Base-by-base conservation (phyloP, 2,113 vertebrate genomes). In the Prionailurus viverrinus region DNA sequence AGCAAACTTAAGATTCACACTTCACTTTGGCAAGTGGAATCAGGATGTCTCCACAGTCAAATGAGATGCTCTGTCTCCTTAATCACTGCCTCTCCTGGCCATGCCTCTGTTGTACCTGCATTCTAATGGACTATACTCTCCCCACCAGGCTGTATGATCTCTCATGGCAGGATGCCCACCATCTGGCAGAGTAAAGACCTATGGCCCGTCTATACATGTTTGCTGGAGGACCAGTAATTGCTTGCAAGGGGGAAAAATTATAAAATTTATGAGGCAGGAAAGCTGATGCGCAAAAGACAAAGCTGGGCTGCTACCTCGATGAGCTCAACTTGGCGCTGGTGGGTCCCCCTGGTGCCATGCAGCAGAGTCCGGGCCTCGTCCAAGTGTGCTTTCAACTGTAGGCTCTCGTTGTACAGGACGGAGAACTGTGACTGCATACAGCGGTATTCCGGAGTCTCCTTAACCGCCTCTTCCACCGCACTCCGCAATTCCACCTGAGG, bases 381-480 rank as follows among this genome's bases (percentile, higher is more conserved):
- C 80, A 99, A 99, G 63, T 99, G 99, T 14, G 99, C 99, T 94
- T 99, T 99, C 97, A 99, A 98, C 95, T 99, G 99, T 19, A 99
- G 99, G 53, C 99, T 99, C 98, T 99, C 99, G 0, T 99, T 99
- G 96, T 99, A 99, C 36, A 99, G 95, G 53, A 99, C 99, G 0
- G 99, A 99, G 98, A 99, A 99, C 68, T 99, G 99, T 0, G 99
- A 99, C 98, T 99, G 99, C 97, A 99, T 99, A 96, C 99, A 99
- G 82, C 99, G 99, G 79, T 99, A 99, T 76, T 99, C 99, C 0
- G 99, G 99, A 0, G 99, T 99, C n/a, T 99, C 99, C 95, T 99
- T 99, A 18, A 99, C 99, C 93, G 99, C 97, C 31, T 99, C 99
- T 87, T 99, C 99, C 13, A 99, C 99, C 11, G 99, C 99, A 74